phyloP scores from a whole-genome alignment of 1,140 invertebrate genomes.

The Galendromus occidentalis region DNA sequence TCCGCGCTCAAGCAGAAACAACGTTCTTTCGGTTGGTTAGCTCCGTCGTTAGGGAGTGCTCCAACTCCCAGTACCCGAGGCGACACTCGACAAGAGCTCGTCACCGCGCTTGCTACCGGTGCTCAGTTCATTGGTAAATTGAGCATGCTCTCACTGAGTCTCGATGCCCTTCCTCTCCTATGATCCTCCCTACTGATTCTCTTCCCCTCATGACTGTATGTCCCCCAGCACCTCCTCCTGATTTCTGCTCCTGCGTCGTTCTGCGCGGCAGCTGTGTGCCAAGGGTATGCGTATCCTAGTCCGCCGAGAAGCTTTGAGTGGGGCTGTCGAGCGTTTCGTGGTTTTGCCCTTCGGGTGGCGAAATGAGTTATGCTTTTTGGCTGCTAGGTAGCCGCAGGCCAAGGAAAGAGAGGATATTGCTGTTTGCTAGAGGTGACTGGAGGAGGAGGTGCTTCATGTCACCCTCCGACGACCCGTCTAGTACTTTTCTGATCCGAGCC shows the following conservation, averaged over 20 bases:
- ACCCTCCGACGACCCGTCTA: no score
- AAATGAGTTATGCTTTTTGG: constrained; percentile 11
- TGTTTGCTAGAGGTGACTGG: neutral
- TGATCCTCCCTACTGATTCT: neutral
- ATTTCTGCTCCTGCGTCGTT: neutral
- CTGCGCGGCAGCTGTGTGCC: neutral
- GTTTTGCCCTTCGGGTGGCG: neutral
- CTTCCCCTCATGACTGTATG: neutral
- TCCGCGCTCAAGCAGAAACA: no score
- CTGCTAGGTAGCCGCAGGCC: neutral
- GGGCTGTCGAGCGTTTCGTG: neutral
- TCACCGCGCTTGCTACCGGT: no score
- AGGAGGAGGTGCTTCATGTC: no score
- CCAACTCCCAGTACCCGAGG: no score
- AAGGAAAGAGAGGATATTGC: constrained; percentile 8
- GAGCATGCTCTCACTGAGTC: neutral
- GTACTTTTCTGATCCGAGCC: no score
- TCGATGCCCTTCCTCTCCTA: no score
- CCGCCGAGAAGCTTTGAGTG: neutral
- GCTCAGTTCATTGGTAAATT: neutral
- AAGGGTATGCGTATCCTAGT: neutral
- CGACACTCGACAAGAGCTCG: no score
- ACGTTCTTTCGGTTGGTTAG: no score
- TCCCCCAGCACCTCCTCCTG: neutral
- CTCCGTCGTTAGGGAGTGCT: no score